These are phyloP conservation scores for Xestoiulus laeticollis DNA, from an alignment of 2,888 invertebrate genomes.

Conservation along the genomic window DNA sequence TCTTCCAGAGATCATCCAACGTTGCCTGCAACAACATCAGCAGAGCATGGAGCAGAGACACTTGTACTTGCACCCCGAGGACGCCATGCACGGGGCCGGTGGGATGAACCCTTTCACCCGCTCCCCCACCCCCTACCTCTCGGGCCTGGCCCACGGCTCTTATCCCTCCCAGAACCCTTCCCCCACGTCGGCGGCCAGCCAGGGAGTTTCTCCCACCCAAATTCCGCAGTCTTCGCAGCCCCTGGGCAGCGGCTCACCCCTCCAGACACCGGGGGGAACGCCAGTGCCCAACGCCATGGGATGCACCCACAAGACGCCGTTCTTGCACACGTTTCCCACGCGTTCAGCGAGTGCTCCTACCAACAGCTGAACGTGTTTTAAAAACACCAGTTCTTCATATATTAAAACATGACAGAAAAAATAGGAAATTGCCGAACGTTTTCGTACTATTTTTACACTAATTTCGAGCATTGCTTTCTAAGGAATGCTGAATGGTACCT, in stretches of 20 bases:
- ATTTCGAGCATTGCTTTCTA: neutral
- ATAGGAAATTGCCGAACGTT: neutral
- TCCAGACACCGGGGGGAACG: neutral
- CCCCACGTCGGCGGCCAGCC: constrained; percentile 42
- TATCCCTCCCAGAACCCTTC: constrained; percentile 40
- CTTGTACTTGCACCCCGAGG: constrained; percentile 86
- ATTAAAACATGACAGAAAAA: too few relatives aligned
- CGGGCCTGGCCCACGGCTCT: neutral
- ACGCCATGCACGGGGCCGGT: constrained; percentile 53
- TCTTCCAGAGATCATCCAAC: constrained; percentile 78
- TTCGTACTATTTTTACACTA: neutral
- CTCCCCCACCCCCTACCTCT: constrained; percentile 25
- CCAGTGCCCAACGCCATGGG: constrained; percentile 40
- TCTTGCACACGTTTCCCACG: constrained; percentile 51
- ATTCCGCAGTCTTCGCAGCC: constrained; percentile 43
- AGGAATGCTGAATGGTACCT: neutral
- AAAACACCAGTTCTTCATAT: neutral
- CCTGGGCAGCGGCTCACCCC: constrained; percentile 23
- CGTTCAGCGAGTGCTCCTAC: constrained; percentile 53
- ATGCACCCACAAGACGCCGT: constrained; percentile 47
- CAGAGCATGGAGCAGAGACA: constrained; percentile 82
- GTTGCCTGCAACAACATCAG: constrained; percentile 68
- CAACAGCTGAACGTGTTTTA: constrained; percentile 50
- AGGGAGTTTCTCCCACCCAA: constrained; percentile 11
- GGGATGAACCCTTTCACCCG: constrained; percentile 38